Conservation (phyloP, 2,797 vertebrate genomes). For the Bryconaethiops microstoma region DNA sequence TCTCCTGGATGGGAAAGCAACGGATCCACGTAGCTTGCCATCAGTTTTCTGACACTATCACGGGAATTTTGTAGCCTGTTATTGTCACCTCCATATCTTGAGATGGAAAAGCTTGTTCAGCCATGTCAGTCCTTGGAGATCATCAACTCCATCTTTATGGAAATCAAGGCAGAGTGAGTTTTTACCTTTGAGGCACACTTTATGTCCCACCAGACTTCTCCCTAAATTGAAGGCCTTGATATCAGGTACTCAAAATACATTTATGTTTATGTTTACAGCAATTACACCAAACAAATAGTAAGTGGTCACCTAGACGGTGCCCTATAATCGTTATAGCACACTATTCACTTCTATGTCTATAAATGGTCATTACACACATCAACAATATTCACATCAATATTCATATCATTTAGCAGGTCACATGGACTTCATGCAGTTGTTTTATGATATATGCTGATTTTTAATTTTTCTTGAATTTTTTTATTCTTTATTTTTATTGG, state of each 20-base stretch:
- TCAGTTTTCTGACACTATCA: not conserved
- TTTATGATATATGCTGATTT: too few species aligned
- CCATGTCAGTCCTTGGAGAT: constrained; percentile 5
- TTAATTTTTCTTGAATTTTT: too few species aligned
- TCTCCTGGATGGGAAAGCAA: not conserved
- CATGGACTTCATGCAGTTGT: too few species aligned
- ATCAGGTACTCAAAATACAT: not conserved
- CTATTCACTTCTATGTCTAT: too few species aligned
- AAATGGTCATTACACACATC: too few species aligned
- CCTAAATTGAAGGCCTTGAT: not conserved
- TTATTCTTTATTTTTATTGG: too few species aligned
- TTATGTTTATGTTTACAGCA: too few species aligned
- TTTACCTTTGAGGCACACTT: not conserved
- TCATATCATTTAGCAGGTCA: too few species aligned
- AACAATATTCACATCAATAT: too few species aligned
- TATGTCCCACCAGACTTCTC: not conserved
- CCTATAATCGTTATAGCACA: too few species aligned
- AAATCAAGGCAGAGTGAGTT: not conserved
- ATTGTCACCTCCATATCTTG: not conserved
- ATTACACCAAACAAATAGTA: too few species aligned
- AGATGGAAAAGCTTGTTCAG: constrained; percentile 1
- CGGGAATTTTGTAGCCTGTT: not conserved
- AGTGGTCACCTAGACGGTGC: too few species aligned
- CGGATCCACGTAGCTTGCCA: not conserved
- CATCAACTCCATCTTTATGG: not conserved